Evolutionary conservation across 2,888 invertebrate species (phyloP), one percentile per base, ranked within the genome.

Genomic region (Cheilosia vulpina): DNA sequence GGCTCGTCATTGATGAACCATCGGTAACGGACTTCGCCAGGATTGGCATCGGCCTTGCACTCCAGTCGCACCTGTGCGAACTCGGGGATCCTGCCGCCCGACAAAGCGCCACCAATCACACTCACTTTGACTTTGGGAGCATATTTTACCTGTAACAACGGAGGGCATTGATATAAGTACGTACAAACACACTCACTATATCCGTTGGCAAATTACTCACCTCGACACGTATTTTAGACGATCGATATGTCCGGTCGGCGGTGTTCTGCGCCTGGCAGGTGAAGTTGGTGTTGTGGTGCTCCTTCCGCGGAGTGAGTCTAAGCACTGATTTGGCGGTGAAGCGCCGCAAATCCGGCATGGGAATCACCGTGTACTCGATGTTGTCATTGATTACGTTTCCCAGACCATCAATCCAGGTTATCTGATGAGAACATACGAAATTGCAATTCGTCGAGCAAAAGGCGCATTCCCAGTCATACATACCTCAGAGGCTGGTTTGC

Each of bases 401-500:
- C 88, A 95, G 94, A 58, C 97, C 97, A 92, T 98, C 97, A 89
- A 97, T 96, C 98, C 98, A 98, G 66, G 97, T 97, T 89, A 98
- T 97, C 96, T 96, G 92, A 11, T 96, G 92, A 11, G 83, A 47
- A 55, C 19, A 65, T 27, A 27, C 57, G 62, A 52, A 47, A 62
- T 17, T 75, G 53, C 47, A 68, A 11, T 52, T 53, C 13, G 17
- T 71, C 24, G 9, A 19, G 4, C 27, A 13, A 66, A 68, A 19
- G 21, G 21, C 60, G 7, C 27, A 5, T 27, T 45, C 41, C 9
- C 13, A 57, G 38, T 45, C 13, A 50, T 68, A 90, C 94, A 94
- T 93, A 96, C 96, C 95, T 97, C 97, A 50, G 98, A 97, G 1
- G 98, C 96, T 17, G 99, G 99, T 92, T 98, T 98, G 69, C 98